A percentile compares a stretch with the other conserved stretches of the same genome.
phyloP scores from a whole-genome alignment of 2,797 vertebrate species.

The Siniperca obscura region DNA sequence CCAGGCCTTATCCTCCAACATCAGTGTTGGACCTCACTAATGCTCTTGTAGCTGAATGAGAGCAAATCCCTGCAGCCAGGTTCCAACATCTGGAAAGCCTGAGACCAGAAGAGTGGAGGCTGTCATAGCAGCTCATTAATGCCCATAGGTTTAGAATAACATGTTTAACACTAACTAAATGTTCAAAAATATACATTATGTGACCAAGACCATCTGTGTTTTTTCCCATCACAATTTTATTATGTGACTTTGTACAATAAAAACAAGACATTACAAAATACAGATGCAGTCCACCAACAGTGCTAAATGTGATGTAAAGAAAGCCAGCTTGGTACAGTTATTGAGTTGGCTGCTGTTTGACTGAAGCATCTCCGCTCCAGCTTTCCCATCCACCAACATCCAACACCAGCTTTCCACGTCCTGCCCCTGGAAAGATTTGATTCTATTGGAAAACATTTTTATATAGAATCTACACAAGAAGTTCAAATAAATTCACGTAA shows the following conservation, averaged over 20 bases:
- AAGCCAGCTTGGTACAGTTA: slow-evolving; percentile 51
- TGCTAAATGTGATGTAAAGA: slow-evolving; percentile 87
- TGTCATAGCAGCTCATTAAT: background rate
- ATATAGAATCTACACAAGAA: slow-evolving; percentile 30
- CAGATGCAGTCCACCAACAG: slow-evolving; percentile 90
- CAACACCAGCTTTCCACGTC: slow-evolving; percentile 29
- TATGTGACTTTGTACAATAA: slow-evolving; percentile 84
- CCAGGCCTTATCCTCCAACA: background rate
- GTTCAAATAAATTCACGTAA: slow-evolving; percentile 11
- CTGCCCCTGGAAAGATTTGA: slow-evolving; percentile 31
- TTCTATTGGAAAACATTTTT: slow-evolving; percentile 7
- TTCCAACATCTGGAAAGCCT: background rate
- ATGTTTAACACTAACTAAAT: background rate
- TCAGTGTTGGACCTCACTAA: background rate
- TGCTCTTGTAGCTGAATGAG: background rate
- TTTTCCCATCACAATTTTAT: slow-evolving; percentile 83
- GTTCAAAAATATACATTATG: too few relatives aligned
- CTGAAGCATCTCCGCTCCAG: slow-evolving; percentile 1
- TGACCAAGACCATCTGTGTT: background rate
- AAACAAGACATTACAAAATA: slow-evolving; percentile 82
- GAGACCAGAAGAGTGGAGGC: slow-evolving; percentile 3
- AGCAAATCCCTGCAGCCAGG: slow-evolving; percentile 1
- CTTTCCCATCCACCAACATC: slow-evolving; percentile 33
- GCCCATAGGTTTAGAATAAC: background rate
- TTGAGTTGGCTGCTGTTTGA: slow-evolving; percentile 38